phyloP scores from a whole-genome alignment of 2,888 invertebrate genomes.

The Stenchaetothrips biformis region DNA sequence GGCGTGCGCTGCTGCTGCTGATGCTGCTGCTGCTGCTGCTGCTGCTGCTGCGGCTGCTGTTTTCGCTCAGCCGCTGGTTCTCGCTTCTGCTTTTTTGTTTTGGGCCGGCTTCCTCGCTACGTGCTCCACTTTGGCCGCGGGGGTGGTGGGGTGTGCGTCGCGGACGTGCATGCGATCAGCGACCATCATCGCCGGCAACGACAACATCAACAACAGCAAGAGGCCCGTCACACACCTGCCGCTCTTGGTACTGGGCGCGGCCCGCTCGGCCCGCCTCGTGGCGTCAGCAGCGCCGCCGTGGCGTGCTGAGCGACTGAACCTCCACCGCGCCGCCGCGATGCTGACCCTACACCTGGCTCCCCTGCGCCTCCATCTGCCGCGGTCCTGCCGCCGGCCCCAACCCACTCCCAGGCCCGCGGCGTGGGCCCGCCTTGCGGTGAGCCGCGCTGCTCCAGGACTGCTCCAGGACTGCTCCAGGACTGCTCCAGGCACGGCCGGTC shows the following conservation, averaged over 20 bases:
- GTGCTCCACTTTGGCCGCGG: constrained; percentile 10
- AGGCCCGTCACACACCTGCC: neutral
- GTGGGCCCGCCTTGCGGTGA: neutral
- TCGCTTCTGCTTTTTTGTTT: neutral
- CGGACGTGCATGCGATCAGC: neutral
- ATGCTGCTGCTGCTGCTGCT: too few species aligned
- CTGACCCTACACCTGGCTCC: neutral
- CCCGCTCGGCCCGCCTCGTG: neutral
- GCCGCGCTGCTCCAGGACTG: neutral
- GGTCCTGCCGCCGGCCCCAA: neutral
- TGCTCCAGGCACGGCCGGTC: neutral
- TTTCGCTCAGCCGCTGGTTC: neutral
- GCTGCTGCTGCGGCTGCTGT: too few species aligned
- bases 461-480: too few species aligned
- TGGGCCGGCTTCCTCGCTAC: neutral
- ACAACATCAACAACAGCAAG: neutral
- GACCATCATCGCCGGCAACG: neutral
- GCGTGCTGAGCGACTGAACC: neutral
- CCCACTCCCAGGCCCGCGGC: neutral
- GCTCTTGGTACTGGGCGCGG: neutral
- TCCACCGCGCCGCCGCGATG: neutral
- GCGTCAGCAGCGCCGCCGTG: neutral
- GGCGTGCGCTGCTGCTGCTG: too few species aligned
- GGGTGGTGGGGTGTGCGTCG: neutral
- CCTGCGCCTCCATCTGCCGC: neutral